Evolutionary conservation across 2,797 vertebrate genomes (phyloP), one percentile per base, ranked within the genome.

Genomic region (Cyclopterus lumpus): DNA sequence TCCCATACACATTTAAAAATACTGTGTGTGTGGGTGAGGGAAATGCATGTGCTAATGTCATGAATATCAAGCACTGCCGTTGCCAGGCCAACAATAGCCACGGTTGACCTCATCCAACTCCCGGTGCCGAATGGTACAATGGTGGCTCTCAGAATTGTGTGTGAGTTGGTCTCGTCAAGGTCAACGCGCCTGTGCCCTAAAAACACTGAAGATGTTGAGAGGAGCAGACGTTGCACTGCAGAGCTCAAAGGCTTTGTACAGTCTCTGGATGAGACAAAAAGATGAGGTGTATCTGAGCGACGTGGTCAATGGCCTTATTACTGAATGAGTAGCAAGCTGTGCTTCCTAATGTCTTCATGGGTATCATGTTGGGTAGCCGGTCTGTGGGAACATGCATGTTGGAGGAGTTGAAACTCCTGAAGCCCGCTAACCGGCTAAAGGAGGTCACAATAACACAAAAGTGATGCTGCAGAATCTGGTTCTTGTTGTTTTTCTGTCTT

Each of bases 241-340:
- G 34, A 69, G 22, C 71, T 55, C 14, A 32, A 32, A 62, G 55
- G 51, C 55, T 48, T 60, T 65, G 15, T 53, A 49, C 54, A 40
- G 26, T n/a, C n/a, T n/a, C n/a, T n/a, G n/a, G n/a, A n/a, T n/a
- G n/a, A n/a, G n/a, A n/a, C n/a, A n/a, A n/a, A n/a, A n/a, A n/a
- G n/a, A n/a, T n/a, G n/a, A 28, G 40, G 22, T 44, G 5, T 60
- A 22, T 61, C 22, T 40, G 53, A 63, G 51, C 12, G 15, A 28
- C 32, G 36, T 49, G 48, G 61, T 73, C 46, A 67, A 26, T 54
- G 15, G 22, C 14, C 36, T 42, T 34, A 61, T 42, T 55, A 36
- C 55, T 70, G 73, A 81, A 68, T 65, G 24, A 54, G 38, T 42
- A 60, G 67, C 40, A 36, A 58, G 49, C 46, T 69, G 53, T 74